These are phyloP conservation scores for Drosophila histrio DNA, from an alignment of 2,888 invertebrate species.

Conservation along the genomic window DNA sequence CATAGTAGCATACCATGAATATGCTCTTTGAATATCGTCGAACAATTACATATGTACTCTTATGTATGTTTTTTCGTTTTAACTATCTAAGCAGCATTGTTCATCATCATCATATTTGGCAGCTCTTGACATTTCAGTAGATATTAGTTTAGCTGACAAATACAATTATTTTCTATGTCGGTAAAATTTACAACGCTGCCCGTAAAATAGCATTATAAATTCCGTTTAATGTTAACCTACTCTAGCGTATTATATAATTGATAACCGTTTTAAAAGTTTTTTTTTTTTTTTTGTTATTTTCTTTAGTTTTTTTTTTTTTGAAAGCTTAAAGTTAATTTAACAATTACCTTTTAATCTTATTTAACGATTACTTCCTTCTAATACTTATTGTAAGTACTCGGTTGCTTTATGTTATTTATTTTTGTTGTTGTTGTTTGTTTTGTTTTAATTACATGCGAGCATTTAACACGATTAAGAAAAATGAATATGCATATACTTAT, in stretches of 20 bases:
- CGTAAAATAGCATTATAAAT: conserved; percentile 41
- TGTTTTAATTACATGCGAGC: conserved; percentile 56
- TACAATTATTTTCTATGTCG: conserved; percentile 33
- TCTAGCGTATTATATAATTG: conserved; percentile 64
- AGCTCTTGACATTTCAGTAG: conserved; percentile 28
- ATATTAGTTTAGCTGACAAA: conserved; percentile 24
- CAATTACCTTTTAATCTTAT: conserved; percentile 65
- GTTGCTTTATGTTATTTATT: conserved; percentile 36
- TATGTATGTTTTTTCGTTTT: conserved; percentile 8
- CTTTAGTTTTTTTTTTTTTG: conserved; percentile 24
- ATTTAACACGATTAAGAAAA: conserved; percentile 59
- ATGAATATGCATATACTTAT: conserved; percentile 62
- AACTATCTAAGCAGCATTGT: conserved; percentile 46
- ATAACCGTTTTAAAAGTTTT: conserved; percentile 62
- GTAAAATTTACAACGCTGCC: conserved; percentile 39
- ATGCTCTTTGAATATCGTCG: conserved; percentile 27
- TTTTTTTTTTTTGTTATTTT: conserved; percentile 14
- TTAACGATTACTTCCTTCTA: conserved; percentile 65
- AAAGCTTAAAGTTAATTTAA: conserved; percentile 65
- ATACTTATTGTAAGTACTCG: conserved; percentile 55
- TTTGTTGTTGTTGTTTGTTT: conserved; percentile 9
- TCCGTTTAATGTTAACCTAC: conserved; percentile 54
- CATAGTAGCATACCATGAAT: conserved; percentile 29
- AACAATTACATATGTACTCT: conserved; percentile 17
- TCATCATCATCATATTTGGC: conserved; percentile 32